These are phyloP conservation scores for Pyralis farinalis DNA, from an alignment of 2,888 invertebrate species.

Conservation along the genomic window DNA sequence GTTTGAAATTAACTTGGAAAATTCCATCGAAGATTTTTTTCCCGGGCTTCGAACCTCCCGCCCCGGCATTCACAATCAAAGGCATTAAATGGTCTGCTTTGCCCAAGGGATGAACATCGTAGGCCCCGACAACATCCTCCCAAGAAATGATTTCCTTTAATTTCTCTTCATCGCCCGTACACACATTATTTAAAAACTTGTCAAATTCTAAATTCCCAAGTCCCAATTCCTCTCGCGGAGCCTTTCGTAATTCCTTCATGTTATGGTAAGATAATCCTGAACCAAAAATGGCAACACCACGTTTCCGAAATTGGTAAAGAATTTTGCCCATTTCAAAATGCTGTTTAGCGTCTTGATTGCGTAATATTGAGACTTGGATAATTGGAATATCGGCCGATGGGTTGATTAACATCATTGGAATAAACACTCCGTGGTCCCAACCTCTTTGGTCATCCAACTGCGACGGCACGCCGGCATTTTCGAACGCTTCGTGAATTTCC, in stretches of 20 bases:
- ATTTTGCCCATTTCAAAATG: constrained; percentile 41
- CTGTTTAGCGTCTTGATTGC: constrained; percentile 34
- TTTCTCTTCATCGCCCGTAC: constrained; percentile 19
- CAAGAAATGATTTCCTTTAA: constrained; percentile 28
- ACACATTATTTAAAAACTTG: constrained; percentile 26
- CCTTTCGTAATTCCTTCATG: constrained; percentile 26
- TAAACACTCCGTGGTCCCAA: constrained; percentile 52
- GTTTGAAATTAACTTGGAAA: constrained; percentile 29
- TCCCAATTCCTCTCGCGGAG: constrained; percentile 2
- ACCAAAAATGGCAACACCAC: constrained; percentile 40
- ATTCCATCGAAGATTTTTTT: constrained; percentile 33
- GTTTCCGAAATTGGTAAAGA: constrained; percentile 35
- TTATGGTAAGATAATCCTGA: constrained; percentile 46
- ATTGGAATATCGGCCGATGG: constrained; percentile 44
- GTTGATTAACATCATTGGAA: constrained; percentile 50
- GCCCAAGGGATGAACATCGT: constrained; percentile 32
- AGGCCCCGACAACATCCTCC: constrained; percentile 26
- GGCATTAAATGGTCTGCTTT: constrained; percentile 50
- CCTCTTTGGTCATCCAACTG: constrained; percentile 37
- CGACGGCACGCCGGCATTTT: constrained; percentile 29
- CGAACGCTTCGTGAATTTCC: constrained; percentile 35
- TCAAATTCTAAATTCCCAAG: constrained; percentile 30
- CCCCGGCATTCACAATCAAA: constrained; percentile 38
- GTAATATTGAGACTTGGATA: constrained; percentile 41
- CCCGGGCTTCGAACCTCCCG: constrained; percentile 30